These are phyloP conservation scores for Lethrus apterus DNA, from an alignment of 1,140 invertebrate genomes.

Conservation along the genomic window DNA sequence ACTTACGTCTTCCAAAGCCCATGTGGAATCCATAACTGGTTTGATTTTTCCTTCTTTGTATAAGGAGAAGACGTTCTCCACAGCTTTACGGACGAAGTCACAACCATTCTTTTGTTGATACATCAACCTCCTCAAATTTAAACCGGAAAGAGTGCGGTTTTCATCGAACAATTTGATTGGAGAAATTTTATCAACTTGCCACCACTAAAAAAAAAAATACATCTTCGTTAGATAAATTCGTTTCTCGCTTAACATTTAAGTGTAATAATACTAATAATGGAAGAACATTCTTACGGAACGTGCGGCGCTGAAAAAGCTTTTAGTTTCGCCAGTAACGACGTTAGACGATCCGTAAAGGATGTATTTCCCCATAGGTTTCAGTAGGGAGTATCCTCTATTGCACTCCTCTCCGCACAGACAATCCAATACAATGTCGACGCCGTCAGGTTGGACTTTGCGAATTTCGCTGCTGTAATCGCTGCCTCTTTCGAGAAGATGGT, in stretches of 20 bases:
- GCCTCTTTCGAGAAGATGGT: constrained; percentile 68
- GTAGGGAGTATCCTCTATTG: constrained; percentile 70
- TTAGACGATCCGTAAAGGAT: constrained; percentile 81
- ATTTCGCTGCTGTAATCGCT: constrained; percentile 77
- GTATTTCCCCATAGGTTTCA: constrained; percentile 87
- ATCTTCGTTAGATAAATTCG: background rate
- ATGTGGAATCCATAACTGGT: constrained; percentile 75
- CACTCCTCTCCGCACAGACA: constrained; percentile 85
- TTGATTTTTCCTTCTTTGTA: constrained; percentile 73
- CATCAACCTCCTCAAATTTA: constrained; percentile 77
- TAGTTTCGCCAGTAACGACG: constrained; percentile 79
- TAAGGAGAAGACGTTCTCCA: constrained; percentile 65
- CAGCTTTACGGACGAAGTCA: constrained; percentile 58
- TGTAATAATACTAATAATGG: constrained; percentile 3
- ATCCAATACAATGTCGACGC: constrained; percentile 82
- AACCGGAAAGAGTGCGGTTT: constrained; percentile 74
- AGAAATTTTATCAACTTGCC: constrained; percentile 84
- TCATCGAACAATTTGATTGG: constrained; percentile 84
- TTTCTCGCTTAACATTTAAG: background rate
- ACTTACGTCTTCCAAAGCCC: constrained; percentile 79
- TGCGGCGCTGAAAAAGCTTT: constrained; percentile 80
- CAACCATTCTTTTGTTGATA: constrained; percentile 72
- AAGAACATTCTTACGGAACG: constrained; percentile 58
- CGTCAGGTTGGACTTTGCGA: constrained; percentile 68
- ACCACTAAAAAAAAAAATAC: constrained; percentile 58